These are phyloP conservation scores for Antigone vipio DNA, from an alignment of 2,113 vertebrate genomes.

Conservation along the genomic window DNA sequence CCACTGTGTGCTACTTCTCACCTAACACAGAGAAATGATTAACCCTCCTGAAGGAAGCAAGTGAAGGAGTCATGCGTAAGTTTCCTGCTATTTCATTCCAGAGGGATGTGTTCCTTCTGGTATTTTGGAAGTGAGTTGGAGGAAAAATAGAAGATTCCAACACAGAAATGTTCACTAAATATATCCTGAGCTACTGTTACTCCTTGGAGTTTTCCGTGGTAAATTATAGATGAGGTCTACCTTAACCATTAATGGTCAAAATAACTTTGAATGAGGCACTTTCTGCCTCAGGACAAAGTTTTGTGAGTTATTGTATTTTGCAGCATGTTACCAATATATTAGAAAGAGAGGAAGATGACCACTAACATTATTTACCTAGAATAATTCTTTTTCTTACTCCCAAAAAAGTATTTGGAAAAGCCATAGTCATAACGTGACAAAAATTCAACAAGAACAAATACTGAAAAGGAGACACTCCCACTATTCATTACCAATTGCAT, in stretches of 20 bases:
- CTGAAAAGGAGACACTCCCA: not conserved
- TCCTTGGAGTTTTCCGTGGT: not conserved
- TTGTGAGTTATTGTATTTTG: not conserved
- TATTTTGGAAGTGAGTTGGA: not conserved
- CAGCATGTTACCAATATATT: not conserved
- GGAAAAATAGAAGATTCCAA: not conserved
- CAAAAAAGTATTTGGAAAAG: not conserved
- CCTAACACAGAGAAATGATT: not conserved
- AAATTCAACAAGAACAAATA: not conserved
- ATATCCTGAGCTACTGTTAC: not conserved
- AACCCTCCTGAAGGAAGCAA: not conserved
- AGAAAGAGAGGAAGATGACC: not conserved
- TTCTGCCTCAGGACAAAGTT: not conserved
- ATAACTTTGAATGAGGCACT: not conserved
- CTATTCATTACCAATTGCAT: not conserved
- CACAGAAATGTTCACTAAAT: not conserved
- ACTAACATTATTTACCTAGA: not conserved
- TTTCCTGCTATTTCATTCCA: not conserved
- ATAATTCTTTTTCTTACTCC: not conserved
- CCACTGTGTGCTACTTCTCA: not conserved
- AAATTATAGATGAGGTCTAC: not conserved
- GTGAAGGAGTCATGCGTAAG: not conserved
- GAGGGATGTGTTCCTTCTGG: not conserved
- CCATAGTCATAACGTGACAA: not conserved
- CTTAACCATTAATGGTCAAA: not conserved